Evolutionary conservation across 2,113 vertebrate genomes (phyloP).

Genomic region (Probosciger aterrimus): DNA sequence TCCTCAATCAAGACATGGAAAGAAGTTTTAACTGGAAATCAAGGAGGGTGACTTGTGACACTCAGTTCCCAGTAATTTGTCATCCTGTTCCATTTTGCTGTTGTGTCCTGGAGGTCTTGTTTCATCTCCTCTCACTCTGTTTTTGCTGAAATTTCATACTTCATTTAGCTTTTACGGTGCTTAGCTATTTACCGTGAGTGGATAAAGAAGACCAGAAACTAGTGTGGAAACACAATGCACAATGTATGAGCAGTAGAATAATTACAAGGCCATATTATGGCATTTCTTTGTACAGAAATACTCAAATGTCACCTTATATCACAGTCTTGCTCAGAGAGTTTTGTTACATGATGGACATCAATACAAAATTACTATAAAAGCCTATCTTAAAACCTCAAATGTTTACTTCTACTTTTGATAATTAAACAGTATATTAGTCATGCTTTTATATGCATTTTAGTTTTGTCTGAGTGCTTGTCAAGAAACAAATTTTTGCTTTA

Average conservation of each 20-base stretch:
- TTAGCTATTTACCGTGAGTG: background rate
- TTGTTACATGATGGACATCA: background rate
- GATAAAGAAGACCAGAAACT: background rate
- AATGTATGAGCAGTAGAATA: accelerated
- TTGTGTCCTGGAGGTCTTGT: background rate
- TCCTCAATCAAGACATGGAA: accelerated
- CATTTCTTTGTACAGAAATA: background rate
- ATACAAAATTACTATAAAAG: background rate
- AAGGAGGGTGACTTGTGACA: background rate
- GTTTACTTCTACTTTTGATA: background rate
- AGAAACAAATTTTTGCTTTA: background rate
- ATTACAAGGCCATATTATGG: background rate
- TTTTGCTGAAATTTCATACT: background rate
- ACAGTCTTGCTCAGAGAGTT: background rate
- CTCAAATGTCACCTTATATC: background rate
- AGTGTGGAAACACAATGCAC: background rate
- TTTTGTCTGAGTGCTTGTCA: background rate
- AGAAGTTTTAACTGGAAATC: background rate
- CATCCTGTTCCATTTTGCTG: background rate
- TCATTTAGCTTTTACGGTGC: background rate
- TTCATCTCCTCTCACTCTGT: background rate
- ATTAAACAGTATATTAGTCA: background rate
- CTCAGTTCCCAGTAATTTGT: background rate
- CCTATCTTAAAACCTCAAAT: background rate
- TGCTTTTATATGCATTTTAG: background rate